These are phyloP conservation scores for Malurus melanocephalus DNA, from an alignment of 2,113 vertebrate genomes.

Conservation along the genomic window DNA sequence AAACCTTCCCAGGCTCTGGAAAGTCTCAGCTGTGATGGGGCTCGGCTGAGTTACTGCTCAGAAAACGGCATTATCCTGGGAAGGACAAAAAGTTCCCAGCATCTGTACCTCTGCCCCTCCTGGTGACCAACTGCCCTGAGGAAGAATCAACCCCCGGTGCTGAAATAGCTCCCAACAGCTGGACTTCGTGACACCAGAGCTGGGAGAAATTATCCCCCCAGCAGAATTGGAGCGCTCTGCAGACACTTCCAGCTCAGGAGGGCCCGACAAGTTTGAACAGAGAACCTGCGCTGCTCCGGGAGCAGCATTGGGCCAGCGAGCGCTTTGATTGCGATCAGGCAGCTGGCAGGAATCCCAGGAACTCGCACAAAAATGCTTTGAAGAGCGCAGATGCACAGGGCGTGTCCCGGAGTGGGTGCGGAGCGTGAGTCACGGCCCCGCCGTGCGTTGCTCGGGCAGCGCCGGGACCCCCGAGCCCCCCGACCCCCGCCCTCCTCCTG, in stretches of 20 bases:
- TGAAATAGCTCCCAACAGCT: neutral
- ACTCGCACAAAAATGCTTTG: slow-evolving; percentile 68
- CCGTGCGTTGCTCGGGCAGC: neutral
- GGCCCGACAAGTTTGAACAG: slow-evolving; percentile 56
- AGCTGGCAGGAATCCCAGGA: slow-evolving; percentile 59
- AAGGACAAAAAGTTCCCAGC: neutral
- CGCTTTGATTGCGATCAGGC: slow-evolving; percentile 52
- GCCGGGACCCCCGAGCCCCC: neutral
- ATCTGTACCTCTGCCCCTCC: neutral
- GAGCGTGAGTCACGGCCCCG: slow-evolving; percentile 50
- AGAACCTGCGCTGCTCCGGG: slow-evolving; percentile 5
- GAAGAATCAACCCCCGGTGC: neutral
- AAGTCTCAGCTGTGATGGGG: neutral
- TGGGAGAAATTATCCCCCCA: no score
- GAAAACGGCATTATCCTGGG: neutral
- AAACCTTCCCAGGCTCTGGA: neutral
- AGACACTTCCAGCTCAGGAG: neutral
- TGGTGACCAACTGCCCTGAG: neutral
- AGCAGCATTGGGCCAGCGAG: slow-evolving; percentile 37
- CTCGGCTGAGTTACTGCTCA: neutral
- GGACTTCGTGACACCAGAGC: neutral
- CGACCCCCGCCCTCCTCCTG: rapidly evolving
- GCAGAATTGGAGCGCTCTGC: neutral
- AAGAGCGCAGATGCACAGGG: slow-evolving; percentile 57
- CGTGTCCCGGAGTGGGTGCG: slow-evolving; percentile 40